Evolutionary conservation across 2,888 invertebrate genomes (phyloP).

Genomic region (Maniola hyperantus): DNA sequence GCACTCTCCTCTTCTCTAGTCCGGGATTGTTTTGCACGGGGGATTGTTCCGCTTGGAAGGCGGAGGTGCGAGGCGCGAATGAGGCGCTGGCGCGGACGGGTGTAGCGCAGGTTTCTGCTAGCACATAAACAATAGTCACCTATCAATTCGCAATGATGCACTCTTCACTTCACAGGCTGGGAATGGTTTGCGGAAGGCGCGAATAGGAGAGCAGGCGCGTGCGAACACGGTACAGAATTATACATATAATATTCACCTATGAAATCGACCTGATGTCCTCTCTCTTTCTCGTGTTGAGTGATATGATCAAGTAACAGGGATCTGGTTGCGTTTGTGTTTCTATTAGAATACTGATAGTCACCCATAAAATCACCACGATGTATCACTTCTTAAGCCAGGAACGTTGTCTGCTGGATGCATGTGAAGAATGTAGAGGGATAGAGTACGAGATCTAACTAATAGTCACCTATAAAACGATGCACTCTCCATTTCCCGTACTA

Average conservation of each 20-base stretch:
- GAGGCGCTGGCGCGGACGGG: conserved; percentile 12
- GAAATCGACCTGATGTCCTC: conserved; percentile 34
- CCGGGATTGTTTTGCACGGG: conserved; percentile 95
- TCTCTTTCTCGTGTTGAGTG: not conserved
- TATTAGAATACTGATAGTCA: not conserved
- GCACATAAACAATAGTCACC: conserved; percentile 26
- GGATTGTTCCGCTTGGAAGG: conserved; percentile 88
- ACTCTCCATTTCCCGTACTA: conserved; percentile 3
- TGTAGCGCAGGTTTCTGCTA: conserved; percentile 23
- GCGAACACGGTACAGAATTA: conserved; percentile 8
- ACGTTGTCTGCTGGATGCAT: not conserved
- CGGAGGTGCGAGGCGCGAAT: conserved; percentile 56
- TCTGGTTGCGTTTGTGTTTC: not conserved
- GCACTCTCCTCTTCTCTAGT: conserved; percentile 96
- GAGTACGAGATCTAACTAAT: not conserved
- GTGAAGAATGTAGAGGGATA: not conserved
- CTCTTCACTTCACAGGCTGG: conserved; percentile 21
- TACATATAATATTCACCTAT: conserved; percentile 14
- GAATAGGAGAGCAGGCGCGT: conserved; percentile 12
- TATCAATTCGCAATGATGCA: conserved; percentile 22
- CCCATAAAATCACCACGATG: not conserved
- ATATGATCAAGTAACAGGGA: not conserved
- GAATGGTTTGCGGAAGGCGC: conserved; percentile 19
- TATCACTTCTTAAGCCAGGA: not conserved
- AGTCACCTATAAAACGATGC: conserved; percentile 13